Base-by-base conservation (phyloP, 1,140 invertebrate species). In the Bradynema listronoti region DNA sequence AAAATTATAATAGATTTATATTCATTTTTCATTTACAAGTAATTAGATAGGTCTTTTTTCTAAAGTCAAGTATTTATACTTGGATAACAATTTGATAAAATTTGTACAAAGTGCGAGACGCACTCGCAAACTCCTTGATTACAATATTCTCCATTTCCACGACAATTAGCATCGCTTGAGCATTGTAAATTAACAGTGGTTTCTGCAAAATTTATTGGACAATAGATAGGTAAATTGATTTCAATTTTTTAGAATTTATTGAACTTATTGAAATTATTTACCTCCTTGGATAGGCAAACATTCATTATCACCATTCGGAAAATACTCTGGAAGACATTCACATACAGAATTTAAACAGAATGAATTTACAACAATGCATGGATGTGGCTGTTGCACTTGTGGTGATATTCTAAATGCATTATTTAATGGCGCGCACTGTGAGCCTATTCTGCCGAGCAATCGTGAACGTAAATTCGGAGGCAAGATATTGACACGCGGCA, bases 81-180 rank as follows among this genome's bases (percentile, higher is more conserved):
- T 59, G 46, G 57, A 56, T 36, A 36, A 39, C 57, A 59, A 6
- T 45, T 60, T 4, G 16, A 19, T 16, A 33, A 27, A 16, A 59
- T 33, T 4, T 60, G 53, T 9, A 62, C 63, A 65, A 56, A 56
- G 16, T 25, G 46, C 3, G 39, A 39, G 6, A 65, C 9, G 47
- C 63, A 65, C 33, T 66, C 52, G 36, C 63, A 33, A 30, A 27
- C 57, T 22, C 41, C 16, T n/a, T 19, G 34, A 29, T 47, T 57
- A 33, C 63, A 65, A 29, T 36, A 65, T 42, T 65, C 63, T 4
- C 63, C 63, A 33, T 66, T 63, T 1, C 63, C 63, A 9, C 36
- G 51, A 32, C 63, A 65, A 29, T 65, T 60, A 24, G 33, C 16
- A 5, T 24, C 49, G 9, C 49, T 50, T 19, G 30, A 39, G 43